Evolutionary conservation across 2,888 invertebrate genomes (phyloP), one percentile per base, ranked within the genome.

Genomic region (Laspeyria flexula): DNA sequence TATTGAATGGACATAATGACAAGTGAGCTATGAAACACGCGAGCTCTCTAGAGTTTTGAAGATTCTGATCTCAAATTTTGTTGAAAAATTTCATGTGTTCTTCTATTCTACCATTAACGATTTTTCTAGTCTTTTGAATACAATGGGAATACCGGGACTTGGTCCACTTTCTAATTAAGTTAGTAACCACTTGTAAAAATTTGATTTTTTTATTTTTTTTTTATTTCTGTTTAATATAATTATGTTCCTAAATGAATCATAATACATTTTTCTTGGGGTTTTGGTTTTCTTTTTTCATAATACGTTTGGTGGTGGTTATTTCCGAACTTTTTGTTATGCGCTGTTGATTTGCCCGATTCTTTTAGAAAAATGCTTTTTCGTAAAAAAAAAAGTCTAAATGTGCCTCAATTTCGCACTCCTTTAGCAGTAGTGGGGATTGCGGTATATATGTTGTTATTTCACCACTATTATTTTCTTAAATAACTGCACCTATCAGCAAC

Each of bases 301-400:
- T 37, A 39, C 56, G 44, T 62, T 46, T 66, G 65, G 68, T 78
- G 65, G 65, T 65, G 75, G 74, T 67, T 65, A 43, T 58, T 59
- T 64, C 47, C 43, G 29, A 50, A 34, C 31, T 57, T 50, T 43
- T 60, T 73, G 69, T 79, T 75, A 61, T 70, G 74, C 73, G 67
- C 81, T 85, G 74, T 84, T 77, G 85, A 85, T 88, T 87, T 87
- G 86, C 85, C 86, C 77, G 60, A 70, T 62, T 43, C 21, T 62
- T 71, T 69, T 52, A 11, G 4, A 40, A 57, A 42, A 25, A 30
- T 29, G 60, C 68, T 67, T 62, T 39, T 63, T 39, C n/a, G 39
- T 55, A 57, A 45, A 23, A 4, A 11, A 35, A 34, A 10, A 27
- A 11, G 33, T 5, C 10, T 21, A 2, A 25, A 16, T 4, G 5